Conservation (phyloP, 2,888 invertebrate genomes). For the Drosophila dives region DNA sequence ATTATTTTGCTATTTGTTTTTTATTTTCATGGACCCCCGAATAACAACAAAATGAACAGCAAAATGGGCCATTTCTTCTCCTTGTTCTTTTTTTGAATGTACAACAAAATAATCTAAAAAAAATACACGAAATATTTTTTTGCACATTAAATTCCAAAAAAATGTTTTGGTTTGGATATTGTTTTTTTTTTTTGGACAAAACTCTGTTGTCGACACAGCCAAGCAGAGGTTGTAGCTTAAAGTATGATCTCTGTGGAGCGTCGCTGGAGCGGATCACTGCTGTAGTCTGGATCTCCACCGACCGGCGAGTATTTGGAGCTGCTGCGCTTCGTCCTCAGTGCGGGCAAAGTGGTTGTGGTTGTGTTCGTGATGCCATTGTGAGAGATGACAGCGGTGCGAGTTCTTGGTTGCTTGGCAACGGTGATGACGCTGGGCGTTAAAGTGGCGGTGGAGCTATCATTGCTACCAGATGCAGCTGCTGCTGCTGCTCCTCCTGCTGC, state of each 20-base stretch:
- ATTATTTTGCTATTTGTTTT: not conserved
- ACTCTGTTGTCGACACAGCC: conserved; percentile 44
- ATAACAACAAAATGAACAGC: conserved; percentile 75
- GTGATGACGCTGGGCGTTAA: conserved; percentile 81
- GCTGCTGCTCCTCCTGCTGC: conserved; percentile 5
- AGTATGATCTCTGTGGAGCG: conserved; percentile 84
- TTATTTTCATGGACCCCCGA: conserved; percentile 62
- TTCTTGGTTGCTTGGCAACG: conserved; percentile 76
- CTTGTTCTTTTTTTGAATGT: not conserved
- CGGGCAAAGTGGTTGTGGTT: conserved; percentile 58
- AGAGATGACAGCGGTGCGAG: conserved; percentile 68
- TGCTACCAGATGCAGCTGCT: conserved; percentile 68
- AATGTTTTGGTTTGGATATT: not conserved
- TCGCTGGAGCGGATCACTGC: conserved; percentile 82
- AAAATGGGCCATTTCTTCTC: conserved; percentile 9
- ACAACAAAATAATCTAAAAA: not conserved
- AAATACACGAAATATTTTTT: conserved; percentile 31
- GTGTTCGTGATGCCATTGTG: conserved; percentile 73
- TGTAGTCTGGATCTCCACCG: conserved; percentile 66
- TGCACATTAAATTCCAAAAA: conserved; percentile 31
- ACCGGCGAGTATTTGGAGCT: conserved; percentile 71
- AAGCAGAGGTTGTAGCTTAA: conserved; percentile 46
- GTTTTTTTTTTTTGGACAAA: conserved; percentile 15
- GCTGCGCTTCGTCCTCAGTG: conserved; percentile 53
- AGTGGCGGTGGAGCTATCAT: conserved; percentile 83